Evolutionary conservation across 1,140 invertebrate genomes (phyloP).

Genomic region (Probaryconus sp.): DNA sequence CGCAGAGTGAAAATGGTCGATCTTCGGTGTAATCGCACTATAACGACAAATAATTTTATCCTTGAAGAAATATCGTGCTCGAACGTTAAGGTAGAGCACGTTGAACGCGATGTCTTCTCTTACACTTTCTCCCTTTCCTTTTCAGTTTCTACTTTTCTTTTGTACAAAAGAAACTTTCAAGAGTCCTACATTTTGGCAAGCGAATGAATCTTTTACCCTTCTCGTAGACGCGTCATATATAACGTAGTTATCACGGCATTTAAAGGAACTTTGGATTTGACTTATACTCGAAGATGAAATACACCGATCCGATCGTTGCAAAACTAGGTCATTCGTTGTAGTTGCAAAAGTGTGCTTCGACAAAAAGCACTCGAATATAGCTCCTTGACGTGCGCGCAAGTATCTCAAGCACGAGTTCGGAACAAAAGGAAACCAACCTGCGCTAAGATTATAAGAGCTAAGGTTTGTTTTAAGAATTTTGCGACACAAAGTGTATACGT

Average conservation of each 20-base stretch:
- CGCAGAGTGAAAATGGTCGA: too few relatives aligned
- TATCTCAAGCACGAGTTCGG: constrained; percentile 39
- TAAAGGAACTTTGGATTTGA: constrained; percentile 53
- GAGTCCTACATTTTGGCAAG: constrained; percentile 37
- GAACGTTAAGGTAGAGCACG: constrained; percentile 45
- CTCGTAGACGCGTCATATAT: constrained; percentile 44
- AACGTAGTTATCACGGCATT: constrained; percentile 57
- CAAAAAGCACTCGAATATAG: constrained; percentile 50
- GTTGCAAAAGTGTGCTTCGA: constrained; percentile 22
- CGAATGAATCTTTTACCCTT: constrained; percentile 47
- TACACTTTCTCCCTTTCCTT: constrained; percentile 16
- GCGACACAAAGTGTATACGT: constrained; percentile 37
- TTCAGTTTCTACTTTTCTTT: constrained; percentile 3
- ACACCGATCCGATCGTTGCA: constrained; percentile 27
- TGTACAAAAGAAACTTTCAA: constrained; percentile 45
- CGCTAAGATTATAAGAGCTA: constrained; percentile 35
- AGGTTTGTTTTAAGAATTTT: constrained; percentile 59
- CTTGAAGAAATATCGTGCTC: constrained; percentile 25
- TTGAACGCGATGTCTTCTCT: constrained; percentile 31
- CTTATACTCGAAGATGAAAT: constrained; percentile 46
- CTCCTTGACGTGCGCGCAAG: constrained; percentile 24
- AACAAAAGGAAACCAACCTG: constrained; percentile 50
- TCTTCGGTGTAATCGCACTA: neutral
- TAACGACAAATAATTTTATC: constrained; percentile 46
- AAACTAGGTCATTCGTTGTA: constrained; percentile 33